Evolutionary conservation across 2,797 vertebrate species (phyloP), one percentile per base, ranked within the genome.

Genomic region (Poecile montanus): DNA sequence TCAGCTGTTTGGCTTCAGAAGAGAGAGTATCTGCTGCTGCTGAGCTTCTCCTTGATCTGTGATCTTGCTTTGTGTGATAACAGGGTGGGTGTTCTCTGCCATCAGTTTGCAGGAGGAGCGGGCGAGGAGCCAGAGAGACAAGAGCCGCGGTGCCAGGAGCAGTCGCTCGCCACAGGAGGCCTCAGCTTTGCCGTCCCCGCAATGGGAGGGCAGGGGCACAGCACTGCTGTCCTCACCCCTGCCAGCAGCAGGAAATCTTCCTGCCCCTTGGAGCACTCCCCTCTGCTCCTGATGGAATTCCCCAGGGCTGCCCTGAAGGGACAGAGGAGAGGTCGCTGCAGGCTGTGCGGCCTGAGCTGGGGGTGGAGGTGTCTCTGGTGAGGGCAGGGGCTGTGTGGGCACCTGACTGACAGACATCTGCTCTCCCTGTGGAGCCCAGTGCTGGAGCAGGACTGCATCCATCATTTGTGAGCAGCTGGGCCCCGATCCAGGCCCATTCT

Each of bases 1-100:
- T 95, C 85, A 81, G 75, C 89, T 81, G 70, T 60, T 95, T 97
- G 94, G 95, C 94, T 91, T 21, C 57, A 87, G 95, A 94, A 95
- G 74, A 94, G 89, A 4, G 61, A 73, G 45, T 20, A 44, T 51
- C 77, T 87, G 77, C 88, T 80, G 40, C 79, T 47, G 89, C 78
- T 13, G 40, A 5, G 12, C 38, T 93, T 62, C 85, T 75, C 68
- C 93, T 91, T 95, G 89, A 91, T 95, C 89, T 94, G 73, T 16
- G 60, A 25, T 91, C 85, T 79, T 36, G 42, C 91, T 57, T 36
- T 15, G n/a, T 88, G 70, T 50, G 94, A 84, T 94, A 94, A 67
- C 62, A 60, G 85, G 70, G 70, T 61, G 92, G 84, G 71, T 81
- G 85, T 87, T 93, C 88, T 53, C 88, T 30, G 70, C 86, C 63